phyloP scores from a whole-genome alignment of 2,113 vertebrate species.

The Otocyon megalotis region DNA sequence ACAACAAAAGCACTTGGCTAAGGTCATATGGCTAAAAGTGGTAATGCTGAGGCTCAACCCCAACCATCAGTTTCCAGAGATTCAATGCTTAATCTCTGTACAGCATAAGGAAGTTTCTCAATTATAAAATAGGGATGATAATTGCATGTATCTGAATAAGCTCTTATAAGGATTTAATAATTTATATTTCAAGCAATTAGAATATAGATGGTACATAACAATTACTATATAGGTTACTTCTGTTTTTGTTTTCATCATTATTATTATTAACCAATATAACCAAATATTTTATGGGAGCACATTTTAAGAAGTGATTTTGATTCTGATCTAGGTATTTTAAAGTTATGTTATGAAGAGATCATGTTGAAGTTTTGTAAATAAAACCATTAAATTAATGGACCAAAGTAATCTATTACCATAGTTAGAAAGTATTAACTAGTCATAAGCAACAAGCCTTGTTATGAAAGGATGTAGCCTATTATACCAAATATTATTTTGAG shows the following conservation, averaged over 20 bases:
- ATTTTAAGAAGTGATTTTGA: conserved; percentile 55
- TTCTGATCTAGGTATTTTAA: conserved; percentile 23
- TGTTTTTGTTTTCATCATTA: neutral
- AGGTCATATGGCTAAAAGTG: neutral
- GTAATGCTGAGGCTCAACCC: neutral
- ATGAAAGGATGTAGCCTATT: neutral
- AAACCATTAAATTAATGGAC: neutral
- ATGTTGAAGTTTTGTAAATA: conserved; percentile 17
- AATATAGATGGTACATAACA: neutral
- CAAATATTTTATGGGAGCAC: neutral
- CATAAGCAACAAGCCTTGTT: neutral
- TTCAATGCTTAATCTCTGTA: neutral
- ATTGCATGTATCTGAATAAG: neutral
- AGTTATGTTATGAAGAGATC: neutral
- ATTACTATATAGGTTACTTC: neutral
- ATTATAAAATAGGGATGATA: neutral
- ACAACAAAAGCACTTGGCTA: neutral
- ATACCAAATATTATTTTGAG: conserved; percentile 1
- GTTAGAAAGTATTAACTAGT: neutral
- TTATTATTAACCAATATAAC: conserved; percentile 18
- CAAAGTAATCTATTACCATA: neutral
- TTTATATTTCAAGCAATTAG: neutral
- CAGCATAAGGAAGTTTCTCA: neutral
- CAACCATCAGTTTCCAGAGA: neutral
- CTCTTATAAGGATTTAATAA: neutral